Evolutionary conservation across 2,888 invertebrate species (phyloP).

Genomic region (Orgyia antiqua): DNA sequence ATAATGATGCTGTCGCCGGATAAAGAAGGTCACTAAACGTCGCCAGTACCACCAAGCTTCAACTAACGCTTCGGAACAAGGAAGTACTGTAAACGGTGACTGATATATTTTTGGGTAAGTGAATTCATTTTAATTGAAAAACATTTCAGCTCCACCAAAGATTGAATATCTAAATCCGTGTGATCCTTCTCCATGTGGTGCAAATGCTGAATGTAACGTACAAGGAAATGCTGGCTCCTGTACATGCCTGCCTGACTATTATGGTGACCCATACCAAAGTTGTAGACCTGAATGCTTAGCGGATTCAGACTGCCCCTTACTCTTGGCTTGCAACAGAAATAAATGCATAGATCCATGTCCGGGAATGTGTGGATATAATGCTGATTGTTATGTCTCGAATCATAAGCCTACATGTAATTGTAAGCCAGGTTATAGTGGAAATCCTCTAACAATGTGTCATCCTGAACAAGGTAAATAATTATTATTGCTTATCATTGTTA

Average conservation of each 20-base stretch:
- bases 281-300: conserved; percentile 83
- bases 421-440: conserved; percentile 80
- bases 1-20: conserved; percentile 62
- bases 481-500: conserved; percentile 3
- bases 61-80: conserved; percentile 76
- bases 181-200: conserved; percentile 81
- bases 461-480: conserved; percentile 54
- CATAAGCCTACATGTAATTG: conserved; percentile 82
- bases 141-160: conserved; percentile 67
- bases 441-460: conserved; percentile 79
- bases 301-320: conserved; percentile 81
- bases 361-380: conserved; percentile 83
- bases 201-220: conserved; percentile 85
- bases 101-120: conserved; percentile 58
- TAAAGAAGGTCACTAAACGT: conserved; percentile 67
- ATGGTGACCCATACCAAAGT: conserved; percentile 87
- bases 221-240: conserved; percentile 86
- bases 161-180: conserved; percentile 77
- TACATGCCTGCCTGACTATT: conserved; percentile 82
- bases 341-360: conserved; percentile 84
- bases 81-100: conserved; percentile 71
- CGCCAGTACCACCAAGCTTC: conserved; percentile 72
- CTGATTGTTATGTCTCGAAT: conserved; percentile 81
- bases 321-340: conserved; percentile 80
- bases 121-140: conserved; percentile 46